These are phyloP conservation scores for Planiliza haematocheilus DNA, from an alignment of 2,113 vertebrate species.

Conservation along the genomic window DNA sequence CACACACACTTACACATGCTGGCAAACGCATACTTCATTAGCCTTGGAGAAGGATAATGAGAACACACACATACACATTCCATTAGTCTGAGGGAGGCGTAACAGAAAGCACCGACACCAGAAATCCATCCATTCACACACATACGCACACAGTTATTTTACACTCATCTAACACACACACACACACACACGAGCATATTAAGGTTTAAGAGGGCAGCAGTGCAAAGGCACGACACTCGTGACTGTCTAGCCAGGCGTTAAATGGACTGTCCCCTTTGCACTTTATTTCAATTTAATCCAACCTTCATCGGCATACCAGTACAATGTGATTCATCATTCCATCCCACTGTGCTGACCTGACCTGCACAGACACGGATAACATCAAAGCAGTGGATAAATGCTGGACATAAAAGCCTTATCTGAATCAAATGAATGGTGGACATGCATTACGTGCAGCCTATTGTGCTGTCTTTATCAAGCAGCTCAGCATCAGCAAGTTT, in stretches of 20 bases:
- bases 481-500: conserved; percentile 6
- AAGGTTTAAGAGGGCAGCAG: conserved; percentile 21
- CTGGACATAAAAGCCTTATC: conserved; percentile 52
- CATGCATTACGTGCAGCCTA: conserved; percentile 2
- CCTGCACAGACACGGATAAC: conserved; percentile 49
- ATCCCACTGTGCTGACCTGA: conserved; percentile 36
- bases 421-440: conserved; percentile 42
- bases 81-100: conserved; percentile 71
- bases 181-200: not conserved
- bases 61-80: conserved; percentile 66
- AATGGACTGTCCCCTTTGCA: conserved; percentile 66
- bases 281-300: conserved; percentile 76
- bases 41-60: conserved; percentile 67
- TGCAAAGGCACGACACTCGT: conserved; percentile 47
- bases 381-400: conserved; percentile 57
- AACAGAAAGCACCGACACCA: conserved; percentile 52
- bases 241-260: conserved; percentile 61
- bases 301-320: conserved; percentile 56
- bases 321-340: conserved; percentile 60
- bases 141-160: conserved; percentile 11
- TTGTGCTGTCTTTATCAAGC: conserved; percentile 15
- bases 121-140: conserved; percentile 54
- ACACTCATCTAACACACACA: not conserved
- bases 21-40: conserved; percentile 77
- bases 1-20: conserved; percentile 60